Conservation (phyloP, 2,888 invertebrate genomes). For the Willowsia nigromaculata region DNA sequence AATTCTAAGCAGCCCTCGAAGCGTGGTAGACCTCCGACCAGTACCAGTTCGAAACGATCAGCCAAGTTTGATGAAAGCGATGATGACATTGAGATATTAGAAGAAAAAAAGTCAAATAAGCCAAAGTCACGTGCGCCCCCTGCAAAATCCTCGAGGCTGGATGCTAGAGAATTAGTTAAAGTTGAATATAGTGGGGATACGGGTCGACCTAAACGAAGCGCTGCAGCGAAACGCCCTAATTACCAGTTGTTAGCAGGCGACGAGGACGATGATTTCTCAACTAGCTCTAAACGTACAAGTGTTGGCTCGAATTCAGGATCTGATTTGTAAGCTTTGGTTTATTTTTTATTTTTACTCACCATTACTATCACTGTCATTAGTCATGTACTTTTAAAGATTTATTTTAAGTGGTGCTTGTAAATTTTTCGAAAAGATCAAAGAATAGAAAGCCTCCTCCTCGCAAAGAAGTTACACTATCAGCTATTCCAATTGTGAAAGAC, state of each 20-base stretch:
- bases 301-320: conserved; percentile 34
- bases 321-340: conserved; percentile 43
- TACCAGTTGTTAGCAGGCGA: conserved; percentile 65
- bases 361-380: neutral
- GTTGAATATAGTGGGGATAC: conserved; percentile 57
- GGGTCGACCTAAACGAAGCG: conserved; percentile 59
- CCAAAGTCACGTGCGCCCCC: conserved; percentile 54
- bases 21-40: conserved; percentile 22
- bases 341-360: neutral
- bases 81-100: conserved; percentile 66
- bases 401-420: neutral
- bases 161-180: conserved; percentile 65
- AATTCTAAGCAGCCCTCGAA: conserved; percentile 14
- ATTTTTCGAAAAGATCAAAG: conserved; percentile 48
- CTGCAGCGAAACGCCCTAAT: conserved; percentile 65
- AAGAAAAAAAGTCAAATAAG: conserved; percentile 60
- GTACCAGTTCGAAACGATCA: conserved; percentile 18
- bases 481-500: conserved; percentile 69
- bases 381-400: neutral
- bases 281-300: conserved; percentile 22
- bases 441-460: conserved; percentile 55
- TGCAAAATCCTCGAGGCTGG: conserved; percentile 46
- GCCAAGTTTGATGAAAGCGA: conserved; percentile 59
- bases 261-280: conserved; percentile 55
- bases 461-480: conserved; percentile 66